Conservation (phyloP, 1,140 invertebrate species). For the Apis cerana region DNA sequence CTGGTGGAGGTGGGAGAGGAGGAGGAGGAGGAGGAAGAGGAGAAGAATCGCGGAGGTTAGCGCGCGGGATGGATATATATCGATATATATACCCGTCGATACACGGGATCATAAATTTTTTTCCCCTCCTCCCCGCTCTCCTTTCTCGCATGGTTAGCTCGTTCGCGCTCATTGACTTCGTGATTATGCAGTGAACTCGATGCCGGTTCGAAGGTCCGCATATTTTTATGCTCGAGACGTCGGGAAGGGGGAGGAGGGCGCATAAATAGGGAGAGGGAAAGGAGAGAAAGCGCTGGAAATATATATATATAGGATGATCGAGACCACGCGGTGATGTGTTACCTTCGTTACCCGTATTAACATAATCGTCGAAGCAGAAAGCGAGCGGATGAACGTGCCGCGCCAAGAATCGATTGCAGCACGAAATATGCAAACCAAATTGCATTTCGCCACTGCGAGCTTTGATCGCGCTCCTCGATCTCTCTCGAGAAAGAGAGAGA, state of each 20-base stretch:
- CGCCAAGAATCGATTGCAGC: constrained; percentile 71
- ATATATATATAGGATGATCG: constrained; percentile 41
- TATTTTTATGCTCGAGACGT: constrained; percentile 69
- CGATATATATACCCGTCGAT: constrained; percentile 39
- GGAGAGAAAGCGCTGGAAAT: constrained; percentile 52
- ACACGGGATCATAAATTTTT: constrained; percentile 64
- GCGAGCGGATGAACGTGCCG: constrained; percentile 53
- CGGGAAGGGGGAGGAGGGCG: constrained; percentile 21
- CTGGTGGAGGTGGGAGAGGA: too few relatives aligned
- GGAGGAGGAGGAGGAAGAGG: not conserved
- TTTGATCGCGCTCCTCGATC: constrained; percentile 43
- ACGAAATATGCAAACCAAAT: constrained; percentile 77
- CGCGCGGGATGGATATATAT: constrained; percentile 35
- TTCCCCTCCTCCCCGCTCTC: constrained; percentile 47
- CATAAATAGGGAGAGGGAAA: constrained; percentile 42
- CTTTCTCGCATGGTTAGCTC: constrained; percentile 74
- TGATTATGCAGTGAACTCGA: constrained; percentile 72
- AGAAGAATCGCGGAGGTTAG: constrained; percentile 11
- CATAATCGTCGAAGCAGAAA: constrained; percentile 70
- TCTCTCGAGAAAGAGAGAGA: not conserved
- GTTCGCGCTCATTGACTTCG: constrained; percentile 74
- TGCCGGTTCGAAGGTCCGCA: constrained; percentile 58
- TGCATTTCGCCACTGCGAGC: constrained; percentile 63
- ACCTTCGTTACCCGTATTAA: constrained; percentile 65
- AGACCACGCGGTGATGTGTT: constrained; percentile 48